A percentile compares a stretch with the other conserved stretches of the same genome.
Evolutionary conservation across 2,113 vertebrate species (phyloP).

Genomic region (Paralichthys olivaceus): DNA sequence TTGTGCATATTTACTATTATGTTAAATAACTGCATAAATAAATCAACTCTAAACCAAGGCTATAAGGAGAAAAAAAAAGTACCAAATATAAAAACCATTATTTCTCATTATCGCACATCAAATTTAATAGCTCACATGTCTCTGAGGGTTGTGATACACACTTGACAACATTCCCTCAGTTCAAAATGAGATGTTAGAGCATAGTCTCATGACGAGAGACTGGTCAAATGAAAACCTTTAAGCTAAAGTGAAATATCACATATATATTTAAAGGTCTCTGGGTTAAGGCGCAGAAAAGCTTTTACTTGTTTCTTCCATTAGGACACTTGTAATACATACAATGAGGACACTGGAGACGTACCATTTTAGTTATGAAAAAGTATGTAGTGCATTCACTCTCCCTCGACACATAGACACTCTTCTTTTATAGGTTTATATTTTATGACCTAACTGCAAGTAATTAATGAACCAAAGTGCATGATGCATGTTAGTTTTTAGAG

Average conservation of each 20-base stretch:
- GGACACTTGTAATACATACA: slow-evolving; percentile 38
- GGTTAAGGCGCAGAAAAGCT: slow-evolving; percentile 69
- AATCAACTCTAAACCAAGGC: slow-evolving; percentile 33
- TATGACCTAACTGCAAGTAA: slow-evolving; percentile 43
- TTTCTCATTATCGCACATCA: slow-evolving; percentile 31
- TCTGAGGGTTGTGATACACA: background rate
- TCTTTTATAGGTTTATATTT: slow-evolving; percentile 16
- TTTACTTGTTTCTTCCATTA: slow-evolving; percentile 21
- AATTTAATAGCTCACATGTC: background rate
- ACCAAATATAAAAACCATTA: slow-evolving; percentile 32
- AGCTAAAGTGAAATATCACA: slow-evolving; percentile 14
- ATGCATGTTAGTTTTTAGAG: slow-evolving; percentile 52
- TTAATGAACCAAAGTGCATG: slow-evolving; percentile 74
- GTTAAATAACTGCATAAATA: slow-evolving; percentile 59
- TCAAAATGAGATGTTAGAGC: background rate
- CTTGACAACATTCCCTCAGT: background rate
- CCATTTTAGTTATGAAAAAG: slow-evolving; percentile 42
- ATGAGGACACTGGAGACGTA: slow-evolving; percentile 33
- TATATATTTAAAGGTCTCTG: slow-evolving; percentile 57
- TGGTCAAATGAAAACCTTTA: slow-evolving; percentile 18
- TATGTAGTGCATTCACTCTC: slow-evolving; percentile 55
- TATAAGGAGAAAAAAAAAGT: slow-evolving; percentile 2
- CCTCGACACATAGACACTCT: slow-evolving; percentile 21
- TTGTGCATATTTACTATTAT: slow-evolving; percentile 43
- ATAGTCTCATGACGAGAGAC: background rate